Base-by-base conservation (phyloP, 2,888 invertebrate species). In the Tenthredo amoena region DNA sequence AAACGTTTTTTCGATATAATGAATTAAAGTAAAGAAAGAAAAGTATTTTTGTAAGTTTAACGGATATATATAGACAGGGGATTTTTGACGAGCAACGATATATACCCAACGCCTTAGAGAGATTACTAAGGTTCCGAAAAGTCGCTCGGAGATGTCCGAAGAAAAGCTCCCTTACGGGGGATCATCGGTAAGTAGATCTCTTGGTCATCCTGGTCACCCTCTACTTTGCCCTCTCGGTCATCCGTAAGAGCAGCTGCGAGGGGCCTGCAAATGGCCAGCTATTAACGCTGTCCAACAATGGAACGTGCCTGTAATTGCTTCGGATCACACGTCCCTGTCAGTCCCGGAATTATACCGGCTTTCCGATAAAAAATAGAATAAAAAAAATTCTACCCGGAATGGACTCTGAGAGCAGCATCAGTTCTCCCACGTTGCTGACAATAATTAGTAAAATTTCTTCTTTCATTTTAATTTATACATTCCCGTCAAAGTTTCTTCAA, bases 241-340 rank as follows among this genome's bases (percentile, higher is more conserved):
- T 83, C 83, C 83, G 68, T 83, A 71, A 71, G 55, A 83, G 83
- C 83, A 83, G 65, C 83, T 68, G 83, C 71, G 68, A 71, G 68
- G 85, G 85, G 83, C 58, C 84, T 58, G 76, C 84, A 85, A 85
- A 85, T 84, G 85, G 85, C 83, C 58, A 47, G 62, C 85, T 82
- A 85, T 85, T 85, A 85, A 85, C 85, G 65, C 72, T 40, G 65
- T 62, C 82, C 72, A 55, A 68, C 50, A 72, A 58, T 83, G 84
- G 71, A 84, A 58, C 58, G 58, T 85, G 83, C 84, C 85, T 72
- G 85, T 85, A 85, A 85, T 85, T 85, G 85, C 84, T 37, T 37
- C 58, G 74, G 84, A 85, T 85, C 85, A 85, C 84, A 85, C 58
- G 62, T 34, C 81, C 62, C 62, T 81, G 81, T 81, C 81, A 81